Conservation (phyloP, 2,797 vertebrate genomes). For the Apodemus agrarius region DNA sequence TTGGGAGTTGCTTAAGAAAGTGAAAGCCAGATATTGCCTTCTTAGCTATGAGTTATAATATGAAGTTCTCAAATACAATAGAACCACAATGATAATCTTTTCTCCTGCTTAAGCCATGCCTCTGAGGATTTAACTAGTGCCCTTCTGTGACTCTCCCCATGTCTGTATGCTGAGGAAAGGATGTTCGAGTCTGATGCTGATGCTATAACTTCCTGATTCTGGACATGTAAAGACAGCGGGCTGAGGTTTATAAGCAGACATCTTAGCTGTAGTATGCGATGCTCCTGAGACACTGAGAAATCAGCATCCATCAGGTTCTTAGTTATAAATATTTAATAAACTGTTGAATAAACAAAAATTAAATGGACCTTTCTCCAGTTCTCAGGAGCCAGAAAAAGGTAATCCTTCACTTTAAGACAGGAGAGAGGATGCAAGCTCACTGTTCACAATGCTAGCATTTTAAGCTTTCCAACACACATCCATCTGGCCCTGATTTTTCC, state of each 20-base stretch:
- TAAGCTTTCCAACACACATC: constrained; percentile 63
- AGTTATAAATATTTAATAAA: constrained; percentile 26
- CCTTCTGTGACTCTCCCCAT: not conserved
- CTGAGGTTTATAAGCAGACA: not conserved
- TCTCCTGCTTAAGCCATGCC: not conserved
- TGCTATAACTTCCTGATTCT: not conserved
- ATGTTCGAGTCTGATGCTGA: not conserved
- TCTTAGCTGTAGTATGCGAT: not conserved
- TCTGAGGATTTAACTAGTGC: not conserved
- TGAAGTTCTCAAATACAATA: not conserved
- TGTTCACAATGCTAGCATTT: constrained; percentile 19
- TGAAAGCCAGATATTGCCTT: not conserved
- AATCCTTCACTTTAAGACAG: constrained; percentile 5
- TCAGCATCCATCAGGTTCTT: not conserved
- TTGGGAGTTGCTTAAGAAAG: not conserved
- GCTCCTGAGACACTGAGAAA: not conserved
- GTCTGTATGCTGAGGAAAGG: not conserved
- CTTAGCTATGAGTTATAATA: not conserved
- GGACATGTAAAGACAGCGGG: not conserved
- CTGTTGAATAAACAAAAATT: constrained; percentile 3
- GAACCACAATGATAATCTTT: not conserved
- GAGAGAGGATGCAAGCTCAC: constrained; percentile 12
- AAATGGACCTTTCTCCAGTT: not conserved
- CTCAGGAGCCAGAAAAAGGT: constrained; percentile 33
- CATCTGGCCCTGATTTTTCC: constrained; percentile 73